Base-by-base conservation (phyloP, 1,140 invertebrate species). In the Neodiprion fabricii region DNA sequence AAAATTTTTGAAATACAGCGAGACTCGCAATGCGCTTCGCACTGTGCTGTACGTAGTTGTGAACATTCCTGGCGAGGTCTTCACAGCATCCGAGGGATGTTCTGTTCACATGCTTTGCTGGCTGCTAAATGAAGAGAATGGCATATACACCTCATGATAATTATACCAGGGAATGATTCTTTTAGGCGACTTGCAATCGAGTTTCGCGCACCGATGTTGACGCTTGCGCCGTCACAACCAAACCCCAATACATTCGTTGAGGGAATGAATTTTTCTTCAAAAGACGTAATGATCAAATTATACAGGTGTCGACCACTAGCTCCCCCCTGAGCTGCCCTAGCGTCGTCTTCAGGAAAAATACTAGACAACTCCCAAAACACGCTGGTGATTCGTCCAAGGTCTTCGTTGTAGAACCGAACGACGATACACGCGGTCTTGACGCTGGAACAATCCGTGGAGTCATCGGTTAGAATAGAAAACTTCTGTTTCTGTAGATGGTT, bases 191-290 rank as follows among this genome's bases (percentile, higher is more conserved):
- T 80, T 48, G 72, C 53, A 69, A 88, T 53, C 7, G 83, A 87
- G 79, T 87, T 75, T 40, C 84, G 65, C 40, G 71, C 12, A 49
- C 86, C 85, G 73, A 86, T 80, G 80, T 85, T 87, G n/a, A 74
- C 70, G 68, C 83, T 85, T 11, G 84, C 78, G 1, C 83, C 83
- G 77, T 86, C 86, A 76, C 83, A 74, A 61, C 80, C 85, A 81
- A 85, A 88, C 9, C 85, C 83, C 67, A 85, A 74, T 71, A 85
- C 74, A 75, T 86, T 83, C 72, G 76, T 12, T 78, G 81, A 85
- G 7, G 81, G 82, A 83, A 85, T 84, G 77, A 83, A 72, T 53
- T 83, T 74, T 71, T 82, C 70, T 65, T 75, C 67, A 79, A 86
- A 85, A 77, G 77, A 81, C 77, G 72, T 76, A 40, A 73, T 53